Conservation (phyloP, 2,797 vertebrate genomes). For the Columba guinea region DNA sequence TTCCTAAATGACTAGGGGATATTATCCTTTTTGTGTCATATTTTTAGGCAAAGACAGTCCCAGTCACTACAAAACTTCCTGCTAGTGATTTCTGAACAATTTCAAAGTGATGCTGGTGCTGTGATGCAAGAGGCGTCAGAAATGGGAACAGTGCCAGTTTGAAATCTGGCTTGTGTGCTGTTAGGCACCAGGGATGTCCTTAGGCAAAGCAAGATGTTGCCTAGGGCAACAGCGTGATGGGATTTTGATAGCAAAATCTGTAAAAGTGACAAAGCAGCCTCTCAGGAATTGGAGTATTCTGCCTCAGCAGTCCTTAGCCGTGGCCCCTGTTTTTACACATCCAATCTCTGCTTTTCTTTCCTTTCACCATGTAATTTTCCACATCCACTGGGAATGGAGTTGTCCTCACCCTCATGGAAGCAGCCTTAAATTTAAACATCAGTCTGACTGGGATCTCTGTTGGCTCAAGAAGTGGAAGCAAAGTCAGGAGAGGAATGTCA, state of each 20-base stretch:
- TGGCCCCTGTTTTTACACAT: neutral
- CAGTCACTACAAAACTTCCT: neutral
- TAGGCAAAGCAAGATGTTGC: slow-evolving; percentile 30
- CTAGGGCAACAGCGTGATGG: neutral
- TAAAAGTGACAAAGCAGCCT: neutral
- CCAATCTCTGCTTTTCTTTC: neutral
- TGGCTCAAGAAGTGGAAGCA: neutral
- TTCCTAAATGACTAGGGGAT: neutral
- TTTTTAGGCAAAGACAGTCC: neutral
- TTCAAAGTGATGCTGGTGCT: neutral
- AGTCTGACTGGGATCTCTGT: neutral
- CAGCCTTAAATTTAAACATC: neutral
- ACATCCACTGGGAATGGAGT: neutral
- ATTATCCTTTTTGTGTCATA: neutral
- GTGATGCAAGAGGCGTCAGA: neutral
- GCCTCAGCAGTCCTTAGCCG: neutral
- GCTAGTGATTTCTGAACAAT: neutral
- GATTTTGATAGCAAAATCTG: slow-evolving; percentile 31
- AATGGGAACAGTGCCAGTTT: neutral
- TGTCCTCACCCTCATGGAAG: neutral
- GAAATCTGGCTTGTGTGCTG: neutral
- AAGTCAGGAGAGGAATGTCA: neutral
- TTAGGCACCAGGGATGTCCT: slow-evolving; percentile 3
- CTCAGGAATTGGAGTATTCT: neutral
- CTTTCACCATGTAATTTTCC: neutral